phyloP scores from a whole-genome alignment of 1,140 invertebrate species.

The Muscidifurax raptorellus region DNA sequence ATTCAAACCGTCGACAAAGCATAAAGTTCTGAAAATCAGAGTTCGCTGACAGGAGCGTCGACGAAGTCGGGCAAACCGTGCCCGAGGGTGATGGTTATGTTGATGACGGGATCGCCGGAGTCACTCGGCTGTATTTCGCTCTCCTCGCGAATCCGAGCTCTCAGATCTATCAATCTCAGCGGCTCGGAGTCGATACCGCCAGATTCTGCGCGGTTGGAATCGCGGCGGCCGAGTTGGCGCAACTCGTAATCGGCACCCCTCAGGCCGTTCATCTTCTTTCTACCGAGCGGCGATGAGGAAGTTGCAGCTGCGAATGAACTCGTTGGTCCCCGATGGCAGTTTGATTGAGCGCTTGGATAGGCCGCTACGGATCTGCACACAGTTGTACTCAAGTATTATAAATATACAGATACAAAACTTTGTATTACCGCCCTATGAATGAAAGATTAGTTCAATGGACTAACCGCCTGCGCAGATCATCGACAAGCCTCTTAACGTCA shows the following conservation, averaged over 20 bases:
- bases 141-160: slow-evolving; percentile 59
- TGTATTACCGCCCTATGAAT: no score
- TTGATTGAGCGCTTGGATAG: neutral
- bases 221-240: neutral
- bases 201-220: neutral
- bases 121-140: slow-evolving; percentile 48
- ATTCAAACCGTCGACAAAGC: no score
- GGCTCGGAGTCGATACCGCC: neutral
- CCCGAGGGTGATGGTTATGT: slow-evolving; percentile 63
- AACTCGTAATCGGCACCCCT: neutral
- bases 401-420: neutral
- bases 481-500: slow-evolving; percentile 56
- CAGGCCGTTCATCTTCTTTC: neutral
- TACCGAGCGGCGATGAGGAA: neutral
- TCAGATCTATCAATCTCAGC: slow-evolving; percentile 38
- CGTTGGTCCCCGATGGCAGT: slow-evolving; percentile 7
- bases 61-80: slow-evolving; percentile 10
- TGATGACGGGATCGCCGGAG: slow-evolving; percentile 57
- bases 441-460: neutral
- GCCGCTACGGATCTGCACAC: slow-evolving; percentile 12
- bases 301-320: neutral
- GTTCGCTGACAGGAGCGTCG: neutral
- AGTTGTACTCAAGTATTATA: neutral
- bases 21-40: neutral
- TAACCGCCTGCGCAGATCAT: slow-evolving; percentile 50